Conservation (phyloP, 2,797 vertebrate species). For the Diplodus sargus region DNA sequence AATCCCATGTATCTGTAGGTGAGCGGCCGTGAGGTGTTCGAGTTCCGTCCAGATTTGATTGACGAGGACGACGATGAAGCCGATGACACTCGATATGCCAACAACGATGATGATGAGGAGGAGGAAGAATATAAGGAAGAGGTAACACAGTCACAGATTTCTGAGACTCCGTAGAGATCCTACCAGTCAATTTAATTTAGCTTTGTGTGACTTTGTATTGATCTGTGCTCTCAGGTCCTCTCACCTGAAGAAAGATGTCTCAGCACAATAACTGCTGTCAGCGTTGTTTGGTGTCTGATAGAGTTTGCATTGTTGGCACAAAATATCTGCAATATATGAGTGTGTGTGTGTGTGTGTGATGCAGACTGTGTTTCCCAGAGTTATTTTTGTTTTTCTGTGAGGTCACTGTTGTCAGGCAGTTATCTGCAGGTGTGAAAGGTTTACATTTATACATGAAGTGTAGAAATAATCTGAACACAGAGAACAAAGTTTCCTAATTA, state of each 20-base stretch:
- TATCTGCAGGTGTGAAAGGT: background rate
- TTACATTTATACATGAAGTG: background rate
- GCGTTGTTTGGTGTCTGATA: background rate
- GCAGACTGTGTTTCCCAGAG: background rate
- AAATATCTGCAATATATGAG: background rate
- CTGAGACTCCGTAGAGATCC: background rate
- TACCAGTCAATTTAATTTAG: background rate
- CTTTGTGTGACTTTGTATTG: conserved; percentile 1
- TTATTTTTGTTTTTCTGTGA: background rate
- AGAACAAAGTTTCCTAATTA: background rate
- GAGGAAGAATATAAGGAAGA: conserved; percentile 75
- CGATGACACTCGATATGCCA: conserved; percentile 88
- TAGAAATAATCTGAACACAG: background rate
- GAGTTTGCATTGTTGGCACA: conserved; percentile 1
- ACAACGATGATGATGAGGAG: conserved; percentile 60
- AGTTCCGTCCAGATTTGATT: conserved; percentile 95
- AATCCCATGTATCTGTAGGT: conserved; percentile 80
- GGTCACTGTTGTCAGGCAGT: conserved; percentile 3
- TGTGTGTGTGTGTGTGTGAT: too few relatives aligned
- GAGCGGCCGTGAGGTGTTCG: conserved; percentile 97
- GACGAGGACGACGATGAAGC: conserved; percentile 96
- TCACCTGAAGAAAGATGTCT: background rate
- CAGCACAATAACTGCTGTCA: conserved; percentile 22
- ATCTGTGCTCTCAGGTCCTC: conserved; percentile 7
- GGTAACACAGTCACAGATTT: conserved; percentile 37